Base-by-base conservation (phyloP, 2,888 invertebrate genomes). In the Philhelius pedissequus region DNA sequence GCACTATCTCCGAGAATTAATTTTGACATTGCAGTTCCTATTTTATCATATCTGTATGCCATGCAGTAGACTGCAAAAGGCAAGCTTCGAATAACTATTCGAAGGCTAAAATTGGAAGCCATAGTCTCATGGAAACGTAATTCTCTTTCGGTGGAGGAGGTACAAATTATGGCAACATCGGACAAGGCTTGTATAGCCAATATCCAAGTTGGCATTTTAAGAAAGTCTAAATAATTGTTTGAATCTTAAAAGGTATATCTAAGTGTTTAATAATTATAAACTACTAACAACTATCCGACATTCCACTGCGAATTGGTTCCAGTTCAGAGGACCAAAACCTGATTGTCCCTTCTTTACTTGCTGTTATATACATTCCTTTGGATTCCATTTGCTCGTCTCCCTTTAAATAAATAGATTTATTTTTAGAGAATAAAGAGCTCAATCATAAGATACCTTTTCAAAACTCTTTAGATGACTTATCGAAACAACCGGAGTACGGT, bases 81-180 rank as follows among this genome's bases (percentile, higher is more conserved):
- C 60, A 91, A 93, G 78, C 94, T 95, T 0, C 94, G 93, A 86
- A 97, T 94, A 86, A 95, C 92, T 71, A 96, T 93, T 87, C 95
- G 93, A 50, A 96, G 92, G 45, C 94, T 94, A 90, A 96, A 96
- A 71, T 95, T 95, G 76, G 94, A 94, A 6, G 95, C 95, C 20
- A 94, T 94, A 54, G 94, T 94, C 89, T 97, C 96, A 89, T 97
- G 97, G 91, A 97, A 96, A 86, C 95, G 93, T 52, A 97, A 91
- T 89, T 96, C 96, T 15, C 95, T 92, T 90, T 96, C 96, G 0
- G 96, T 94, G 15, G 96, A 95, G 76, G 95, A 94, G 11, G 96
- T 94, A 83, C 95, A 96, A 18, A 97, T 92, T 87, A 96, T 94
- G 90, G 94, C 94, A 64, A 96, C 94, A 89, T 96, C 96, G 0